phyloP scores from a whole-genome alignment of 2,113 vertebrate species.

The Oreochromis niloticus region DNA sequence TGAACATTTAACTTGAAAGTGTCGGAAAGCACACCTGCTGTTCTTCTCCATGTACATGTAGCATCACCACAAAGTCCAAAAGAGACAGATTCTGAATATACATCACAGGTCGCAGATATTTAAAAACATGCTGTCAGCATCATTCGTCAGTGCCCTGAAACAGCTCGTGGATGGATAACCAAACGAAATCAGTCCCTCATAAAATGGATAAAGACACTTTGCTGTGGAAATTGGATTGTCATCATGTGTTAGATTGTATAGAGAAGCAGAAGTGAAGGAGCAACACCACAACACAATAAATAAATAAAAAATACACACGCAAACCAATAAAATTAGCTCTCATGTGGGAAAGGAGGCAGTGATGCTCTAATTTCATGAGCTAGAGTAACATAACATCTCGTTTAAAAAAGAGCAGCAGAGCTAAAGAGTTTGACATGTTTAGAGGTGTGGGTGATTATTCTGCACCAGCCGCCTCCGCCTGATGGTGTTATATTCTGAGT shows the following conservation, averaged over 20 bases:
- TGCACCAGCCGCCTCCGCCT: fast-evolving
- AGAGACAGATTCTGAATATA: neutral
- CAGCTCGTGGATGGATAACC: neutral
- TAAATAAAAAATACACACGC: neutral
- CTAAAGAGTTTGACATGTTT: neutral
- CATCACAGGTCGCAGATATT: neutral
- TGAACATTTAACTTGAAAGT: neutral
- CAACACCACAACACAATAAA: neutral
- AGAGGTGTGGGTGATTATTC: neutral
- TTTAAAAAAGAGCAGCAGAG: neutral
- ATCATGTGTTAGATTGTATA: neutral
- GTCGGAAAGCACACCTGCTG: neutral
- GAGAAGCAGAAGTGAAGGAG: neutral
- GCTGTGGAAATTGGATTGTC: neutral
- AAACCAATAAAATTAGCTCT: fast-evolving
- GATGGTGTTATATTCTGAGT: neutral
- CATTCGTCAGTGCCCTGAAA: neutral
- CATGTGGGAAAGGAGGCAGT: neutral
- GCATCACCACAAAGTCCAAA: neutral
- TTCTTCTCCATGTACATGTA: neutral
- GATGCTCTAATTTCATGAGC: neutral
- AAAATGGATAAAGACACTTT: neutral
- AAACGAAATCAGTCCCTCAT: neutral
- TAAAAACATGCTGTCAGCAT: neutral
- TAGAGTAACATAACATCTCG: neutral